These are phyloP conservation scores for Trididemnum clinides DNA, from an alignment of 23 tunicate genomes.

Conservation along the genomic window DNA sequence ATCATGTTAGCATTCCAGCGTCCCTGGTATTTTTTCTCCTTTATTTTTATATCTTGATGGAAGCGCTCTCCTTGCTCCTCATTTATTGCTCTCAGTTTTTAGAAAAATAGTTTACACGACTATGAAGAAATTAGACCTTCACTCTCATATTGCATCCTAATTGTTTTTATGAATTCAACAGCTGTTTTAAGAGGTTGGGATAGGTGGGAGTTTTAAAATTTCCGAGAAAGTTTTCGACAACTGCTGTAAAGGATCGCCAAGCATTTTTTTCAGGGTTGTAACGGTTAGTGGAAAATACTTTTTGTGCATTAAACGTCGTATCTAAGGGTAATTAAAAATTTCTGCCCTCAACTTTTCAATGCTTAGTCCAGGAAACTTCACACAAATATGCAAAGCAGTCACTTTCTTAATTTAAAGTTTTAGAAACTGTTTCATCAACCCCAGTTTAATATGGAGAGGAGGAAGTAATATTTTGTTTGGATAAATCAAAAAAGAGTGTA, in stretches of 20 bases:
- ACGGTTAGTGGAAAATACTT: background rate
- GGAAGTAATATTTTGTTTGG: background rate
- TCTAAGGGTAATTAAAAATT: constrained; percentile 26
- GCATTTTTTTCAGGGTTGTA: background rate
- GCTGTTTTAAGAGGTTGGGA: background rate
- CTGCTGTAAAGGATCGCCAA: constrained; percentile 34
- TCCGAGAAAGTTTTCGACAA: background rate
- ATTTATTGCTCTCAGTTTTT: background rate
- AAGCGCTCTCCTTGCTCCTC: constrained; percentile 17
- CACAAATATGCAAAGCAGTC: constrained; percentile 23
- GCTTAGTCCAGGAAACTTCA: background rate
- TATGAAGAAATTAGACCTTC: constrained; percentile 23
- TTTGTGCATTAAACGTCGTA: background rate
- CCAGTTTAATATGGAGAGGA: constrained; percentile 32
- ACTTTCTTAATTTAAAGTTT: constrained; percentile 12
- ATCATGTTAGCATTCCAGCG: constrained; percentile 39
- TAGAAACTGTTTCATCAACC: constrained; percentile 27
- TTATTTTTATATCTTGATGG: constrained; percentile 13
- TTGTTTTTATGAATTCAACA: constrained; percentile 15
- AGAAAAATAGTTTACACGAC: background rate
- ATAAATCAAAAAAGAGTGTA: too few relatives aligned
- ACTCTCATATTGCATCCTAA: constrained; percentile 25
- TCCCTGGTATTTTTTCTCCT: constrained; percentile 1
- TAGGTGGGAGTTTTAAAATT: background rate
- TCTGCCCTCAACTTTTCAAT: constrained; percentile 25